These are phyloP conservation scores for Pyxicephalus adspersus DNA, from an alignment of 2,113 vertebrate species.

Conservation along the genomic window DNA sequence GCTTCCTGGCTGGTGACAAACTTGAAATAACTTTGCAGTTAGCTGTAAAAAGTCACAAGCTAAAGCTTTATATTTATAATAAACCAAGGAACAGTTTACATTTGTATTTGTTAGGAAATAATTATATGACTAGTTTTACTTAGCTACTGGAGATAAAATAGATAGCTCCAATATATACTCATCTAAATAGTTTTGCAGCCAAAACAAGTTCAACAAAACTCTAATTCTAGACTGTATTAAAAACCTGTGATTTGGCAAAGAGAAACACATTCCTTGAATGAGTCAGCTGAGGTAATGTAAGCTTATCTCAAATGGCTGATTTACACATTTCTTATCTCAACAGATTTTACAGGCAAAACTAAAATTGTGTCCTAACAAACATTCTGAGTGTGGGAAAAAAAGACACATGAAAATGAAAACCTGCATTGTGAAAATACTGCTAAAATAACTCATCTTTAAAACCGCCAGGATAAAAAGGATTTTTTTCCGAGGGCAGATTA, in stretches of 20 bases:
- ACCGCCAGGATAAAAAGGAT: background rate
- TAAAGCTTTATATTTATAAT: no score
- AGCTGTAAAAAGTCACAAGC: no score
- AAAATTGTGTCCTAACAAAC: slow-evolving; percentile 15
- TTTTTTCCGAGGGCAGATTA: background rate
- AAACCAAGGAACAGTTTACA: no score
- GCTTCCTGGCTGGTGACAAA: no score
- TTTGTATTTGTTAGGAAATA: background rate
- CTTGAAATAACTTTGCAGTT: no score
- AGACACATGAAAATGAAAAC: background rate
- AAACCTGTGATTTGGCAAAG: slow-evolving; percentile 69
- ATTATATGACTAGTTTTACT: background rate
- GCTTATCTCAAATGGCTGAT: slow-evolving; percentile 60
- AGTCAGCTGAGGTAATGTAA: slow-evolving; percentile 71
- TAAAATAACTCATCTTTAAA: background rate
- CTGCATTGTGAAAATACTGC: background rate
- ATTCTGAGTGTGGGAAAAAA: background rate
- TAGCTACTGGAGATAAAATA: slow-evolving; percentile 65
- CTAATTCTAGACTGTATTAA: slow-evolving; percentile 71
- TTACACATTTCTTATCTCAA: slow-evolving; percentile 52
- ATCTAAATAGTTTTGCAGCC: slow-evolving; percentile 67
- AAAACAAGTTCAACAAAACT: slow-evolving; percentile 67
- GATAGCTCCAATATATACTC: slow-evolving; percentile 65
- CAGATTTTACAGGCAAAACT: background rate
- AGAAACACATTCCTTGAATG: slow-evolving; percentile 66